These are phyloP conservation scores for Empis stercorea DNA, from an alignment of 2,888 invertebrate species.

Conservation along the genomic window DNA sequence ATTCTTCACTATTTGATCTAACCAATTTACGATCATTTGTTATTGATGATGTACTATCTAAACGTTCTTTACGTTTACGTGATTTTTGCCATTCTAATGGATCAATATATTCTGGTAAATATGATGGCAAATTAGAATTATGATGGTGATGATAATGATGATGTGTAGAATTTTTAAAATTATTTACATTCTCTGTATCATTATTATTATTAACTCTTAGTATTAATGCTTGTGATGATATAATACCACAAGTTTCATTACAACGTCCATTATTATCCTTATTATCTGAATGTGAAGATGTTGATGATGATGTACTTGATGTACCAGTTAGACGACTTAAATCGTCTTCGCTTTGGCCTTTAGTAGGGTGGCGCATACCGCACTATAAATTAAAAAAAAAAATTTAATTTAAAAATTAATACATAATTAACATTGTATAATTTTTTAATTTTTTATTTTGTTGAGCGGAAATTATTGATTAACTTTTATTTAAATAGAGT, in stretches of 20 bases:
- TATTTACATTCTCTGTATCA: slow-evolving; percentile 6
- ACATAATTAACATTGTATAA: not conserved
- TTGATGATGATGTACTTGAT: slow-evolving; percentile 20
- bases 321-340: slow-evolving; percentile 38
- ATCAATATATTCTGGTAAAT: slow-evolving; percentile 36
- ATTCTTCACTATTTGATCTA: slow-evolving; percentile 48
- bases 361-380: slow-evolving; percentile 39
- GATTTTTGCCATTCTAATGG: slow-evolving; percentile 38
- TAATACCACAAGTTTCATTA: slow-evolving; percentile 6
- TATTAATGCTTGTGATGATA: slow-evolving; percentile 3
- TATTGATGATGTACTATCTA: slow-evolving; percentile 44
- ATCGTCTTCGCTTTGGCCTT: slow-evolving; percentile 38
- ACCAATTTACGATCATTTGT: slow-evolving; percentile 47
- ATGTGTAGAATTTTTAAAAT: slow-evolving; percentile 10
- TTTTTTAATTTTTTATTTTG: not conserved
- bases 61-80: slow-evolving; percentile 49
- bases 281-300: slow-evolving; percentile 12
- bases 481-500: not conserved
- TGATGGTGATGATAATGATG: slow-evolving; percentile 13
- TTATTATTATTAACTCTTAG: slow-evolving; percentile 6
- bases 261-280: not conserved
- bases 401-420: slow-evolving; percentile 1
- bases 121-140: slow-evolving; percentile 28
- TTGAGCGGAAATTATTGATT: not conserved
- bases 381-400: slow-evolving; percentile 21